Evolutionary conservation across 1,140 invertebrate species (phyloP).

Genomic region (Drosophila sechellia): DNA sequence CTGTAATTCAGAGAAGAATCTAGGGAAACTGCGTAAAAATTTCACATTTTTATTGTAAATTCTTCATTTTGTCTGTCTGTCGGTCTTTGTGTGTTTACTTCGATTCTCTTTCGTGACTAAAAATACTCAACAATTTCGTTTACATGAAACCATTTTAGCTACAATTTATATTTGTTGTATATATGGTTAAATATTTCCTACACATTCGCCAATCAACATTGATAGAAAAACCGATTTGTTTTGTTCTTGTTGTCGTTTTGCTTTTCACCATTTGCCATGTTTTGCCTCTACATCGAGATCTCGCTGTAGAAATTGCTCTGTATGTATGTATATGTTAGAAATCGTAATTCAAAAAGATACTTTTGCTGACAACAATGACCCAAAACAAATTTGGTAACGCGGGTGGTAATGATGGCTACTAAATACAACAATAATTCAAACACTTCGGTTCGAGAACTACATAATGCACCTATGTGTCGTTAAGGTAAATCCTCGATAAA

Average conservation of each 20-base stretch:
- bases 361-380: slow-evolving; percentile 74
- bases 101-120: slow-evolving; percentile 57
- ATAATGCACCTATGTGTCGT: slow-evolving; percentile 65
- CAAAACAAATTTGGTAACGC: slow-evolving; percentile 48
- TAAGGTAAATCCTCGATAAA: slow-evolving; percentile 34
- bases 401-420: neutral
- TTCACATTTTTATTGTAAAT: slow-evolving; percentile 33
- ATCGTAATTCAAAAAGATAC: slow-evolving; percentile 33
- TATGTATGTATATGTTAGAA: slow-evolving; percentile 42
- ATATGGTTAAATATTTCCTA: slow-evolving; percentile 63
- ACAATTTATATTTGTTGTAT: slow-evolving; percentile 75
- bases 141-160: slow-evolving; percentile 81
- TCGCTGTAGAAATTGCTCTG: slow-evolving; percentile 56
- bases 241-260: slow-evolving; percentile 51
- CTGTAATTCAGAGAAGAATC: neutral
- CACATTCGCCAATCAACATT: slow-evolving; percentile 57
- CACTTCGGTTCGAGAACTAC: slow-evolving; percentile 19
- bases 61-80: slow-evolving; percentile 35
- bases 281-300: slow-evolving; percentile 40
- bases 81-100: slow-evolving; percentile 20
- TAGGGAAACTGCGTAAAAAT: slow-evolving; percentile 26
- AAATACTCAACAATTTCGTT: slow-evolving; percentile 82
- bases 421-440: slow-evolving; percentile 27
- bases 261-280: slow-evolving; percentile 78
- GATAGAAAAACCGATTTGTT: slow-evolving; percentile 44